Evolutionary conservation across 1,140 invertebrate genomes (phyloP), one percentile per base, ranked within the genome.

Genomic region (Chrysomallon squamiferum): DNA sequence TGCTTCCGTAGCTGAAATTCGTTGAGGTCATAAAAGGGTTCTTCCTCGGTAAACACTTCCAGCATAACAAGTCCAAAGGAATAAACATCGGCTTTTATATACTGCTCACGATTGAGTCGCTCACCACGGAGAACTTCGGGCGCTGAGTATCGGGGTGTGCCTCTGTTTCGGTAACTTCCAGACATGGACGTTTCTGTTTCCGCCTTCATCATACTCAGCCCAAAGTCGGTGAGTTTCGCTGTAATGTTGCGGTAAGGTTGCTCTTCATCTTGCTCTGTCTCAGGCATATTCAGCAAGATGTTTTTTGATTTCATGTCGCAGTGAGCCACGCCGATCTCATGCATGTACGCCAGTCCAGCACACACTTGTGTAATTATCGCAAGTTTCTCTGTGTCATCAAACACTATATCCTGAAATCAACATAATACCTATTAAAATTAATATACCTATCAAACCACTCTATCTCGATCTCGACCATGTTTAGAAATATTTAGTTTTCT

Each of bases 221-320:
- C 71, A 65, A 75, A 75, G 52, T 75, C 71, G 15, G 74, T 63
- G n/a, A 75, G 59, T 33, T 75, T 75, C 3, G 57, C 73, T 29
- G 54, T 29, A 15, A 52, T 35, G 2, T 41, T 38, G 5, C 35
- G 5, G 35, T 38, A 32, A 30, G n/a, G n/a, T n/a, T n/a, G 59
- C 56, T n/a, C 22, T 49, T 35, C 35, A 15, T 38, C 15, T 38
- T 15, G 35, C 5, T 38, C 35, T 5, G 35, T 38, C n/a, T 30
- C 13, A 35, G 20, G n/a, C n/a, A 47, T 35, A 20, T 64, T 45
- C 25, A 71, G 35, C 3, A 71, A 43, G 43, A 71, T 32, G 32
- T 71, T 71, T 7, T 38, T 22, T 11, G 69, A 71, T 22, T 67
- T 71, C 0, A 68, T 58, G 58, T 71, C 65, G 47, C 69, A 71